Evolutionary conservation across 2,888 invertebrate species (phyloP).

Genomic region (Allygus modestus): DNA sequence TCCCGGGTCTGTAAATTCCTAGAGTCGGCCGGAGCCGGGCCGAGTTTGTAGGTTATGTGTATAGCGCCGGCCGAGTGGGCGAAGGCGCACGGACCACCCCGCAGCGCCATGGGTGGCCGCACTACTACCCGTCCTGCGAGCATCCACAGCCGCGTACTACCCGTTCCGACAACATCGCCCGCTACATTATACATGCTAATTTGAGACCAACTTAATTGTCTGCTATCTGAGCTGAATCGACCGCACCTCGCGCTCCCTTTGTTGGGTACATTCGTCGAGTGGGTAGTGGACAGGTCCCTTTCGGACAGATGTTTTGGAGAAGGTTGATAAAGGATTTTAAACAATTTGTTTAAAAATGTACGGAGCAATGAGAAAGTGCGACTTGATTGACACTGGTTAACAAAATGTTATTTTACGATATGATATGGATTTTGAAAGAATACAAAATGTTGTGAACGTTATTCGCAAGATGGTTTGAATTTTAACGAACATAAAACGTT

Average conservation of each 20-base stretch:
- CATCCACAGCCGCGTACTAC: conserved; percentile 49
- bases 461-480: too few relatives aligned
- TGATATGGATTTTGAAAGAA: too few relatives aligned
- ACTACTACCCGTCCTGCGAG: conserved; percentile 46
- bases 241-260: conserved; percentile 36
- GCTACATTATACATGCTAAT: conserved; percentile 58
- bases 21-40: background rate
- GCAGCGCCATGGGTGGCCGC: conserved; percentile 63
- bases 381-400: too few relatives aligned
- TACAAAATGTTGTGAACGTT: too few relatives aligned
- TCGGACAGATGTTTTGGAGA: background rate
- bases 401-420: too few relatives aligned
- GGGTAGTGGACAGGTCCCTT: conserved; percentile 20
- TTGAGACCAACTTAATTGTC: conserved; percentile 56
- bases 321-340: too few relatives aligned
- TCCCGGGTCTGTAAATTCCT: background rate
- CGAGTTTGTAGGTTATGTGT: background rate
- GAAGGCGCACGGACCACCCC: conserved; percentile 60
- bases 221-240: conserved; percentile 39
- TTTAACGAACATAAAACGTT: too few relatives aligned
- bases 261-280: background rate
- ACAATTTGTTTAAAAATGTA: too few relatives aligned
- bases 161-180: conserved; percentile 46
- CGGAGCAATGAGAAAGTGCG: too few relatives aligned
- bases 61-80: conserved; percentile 21